Base-by-base conservation (phyloP, 2,888 invertebrate genomes). In the Myathropa florea region DNA sequence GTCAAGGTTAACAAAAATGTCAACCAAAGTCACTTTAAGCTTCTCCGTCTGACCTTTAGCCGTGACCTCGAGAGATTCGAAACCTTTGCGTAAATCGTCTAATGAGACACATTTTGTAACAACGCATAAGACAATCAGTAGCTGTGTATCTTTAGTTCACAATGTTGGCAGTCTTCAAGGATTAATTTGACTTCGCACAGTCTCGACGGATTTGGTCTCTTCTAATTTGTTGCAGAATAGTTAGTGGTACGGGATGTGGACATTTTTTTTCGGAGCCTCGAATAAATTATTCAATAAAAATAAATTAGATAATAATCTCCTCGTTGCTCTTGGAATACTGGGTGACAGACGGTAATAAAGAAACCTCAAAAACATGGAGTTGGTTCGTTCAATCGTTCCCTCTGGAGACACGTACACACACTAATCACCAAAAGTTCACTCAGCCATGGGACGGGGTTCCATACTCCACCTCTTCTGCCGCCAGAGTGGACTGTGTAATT, bases 231-330 rank as follows among this genome's bases (percentile, higher is more conserved):
- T 33, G 33, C 33, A 33, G 33, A 33, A 33, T 12, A 12, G 33
- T 33, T 3, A 33, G 18, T 18, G 18, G 46, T 7, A 46, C 18
- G 39, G 10, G 30, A 30, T n/a, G 39, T 14, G 36, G 12, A 36
- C 14, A 36, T 46, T 60, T 28, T 0, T 30, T 55, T 68, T 68
- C 33, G 18, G 30, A 57, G 33, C 3, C 63, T 33, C 21, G 23
- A 61, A 61, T 24, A 72, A 61, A 72, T 63, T 73, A 30, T 63
- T 46, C 46, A 46, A 46, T 46, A 46, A 53, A 18, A n/a, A 55
- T 63, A 73, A 73, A 72, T 72, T 72, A 61, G 61, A 63, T 63
- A 53, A 63, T 46, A 61, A 73, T 71, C 39, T 71, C 60, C 53
- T 46, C n/a, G 30, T 71, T 71, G 23, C 61, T 53, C 53, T 53